Conservation (phyloP, 2,888 invertebrate species). For the Oconnorella tubifera region DNA sequence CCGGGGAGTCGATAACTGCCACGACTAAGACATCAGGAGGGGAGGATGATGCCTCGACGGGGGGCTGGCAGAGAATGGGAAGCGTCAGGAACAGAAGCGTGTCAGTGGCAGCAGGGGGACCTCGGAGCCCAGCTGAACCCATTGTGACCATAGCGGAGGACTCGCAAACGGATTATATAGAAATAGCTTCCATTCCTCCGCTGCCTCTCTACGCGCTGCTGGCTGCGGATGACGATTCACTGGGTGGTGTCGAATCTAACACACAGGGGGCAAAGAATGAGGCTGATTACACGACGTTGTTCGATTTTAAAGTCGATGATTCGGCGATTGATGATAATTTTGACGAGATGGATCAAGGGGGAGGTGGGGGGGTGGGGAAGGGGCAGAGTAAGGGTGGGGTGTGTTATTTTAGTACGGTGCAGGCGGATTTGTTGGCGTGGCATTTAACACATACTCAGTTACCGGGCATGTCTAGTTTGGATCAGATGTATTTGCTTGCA, state of each 20-base stretch:
- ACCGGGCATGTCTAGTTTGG: constrained; percentile 83
- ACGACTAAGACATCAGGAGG: constrained; percentile 37
- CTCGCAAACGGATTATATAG: constrained; percentile 65
- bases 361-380: neutral
- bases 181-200: constrained; percentile 96
- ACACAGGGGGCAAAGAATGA: constrained; percentile 54
- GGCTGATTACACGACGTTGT: constrained; percentile 84
- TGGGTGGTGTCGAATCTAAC: neutral
- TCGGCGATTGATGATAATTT: constrained; percentile 63
- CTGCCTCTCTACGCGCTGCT: constrained; percentile 92
- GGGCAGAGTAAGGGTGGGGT: constrained; percentile 32
- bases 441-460: constrained; percentile 75
- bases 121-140: constrained; percentile 21
- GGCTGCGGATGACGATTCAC: constrained; percentile 70
- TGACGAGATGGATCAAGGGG: constrained; percentile 39
- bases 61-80: constrained; percentile 8
- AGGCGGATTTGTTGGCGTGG: constrained; percentile 44
- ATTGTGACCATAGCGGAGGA: constrained; percentile 38
- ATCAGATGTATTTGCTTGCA: constrained; percentile 99
- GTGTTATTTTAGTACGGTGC: constrained; percentile 44
- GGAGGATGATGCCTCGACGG: constrained; percentile 16
- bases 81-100: constrained; percentile 10
- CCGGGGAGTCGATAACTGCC: constrained; percentile 37
- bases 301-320: constrained; percentile 61
- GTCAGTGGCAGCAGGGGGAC: constrained; percentile 9